Evolutionary conservation across 1,140 invertebrate genomes (phyloP).

Genomic region (Cotesia vestalis): DNA sequence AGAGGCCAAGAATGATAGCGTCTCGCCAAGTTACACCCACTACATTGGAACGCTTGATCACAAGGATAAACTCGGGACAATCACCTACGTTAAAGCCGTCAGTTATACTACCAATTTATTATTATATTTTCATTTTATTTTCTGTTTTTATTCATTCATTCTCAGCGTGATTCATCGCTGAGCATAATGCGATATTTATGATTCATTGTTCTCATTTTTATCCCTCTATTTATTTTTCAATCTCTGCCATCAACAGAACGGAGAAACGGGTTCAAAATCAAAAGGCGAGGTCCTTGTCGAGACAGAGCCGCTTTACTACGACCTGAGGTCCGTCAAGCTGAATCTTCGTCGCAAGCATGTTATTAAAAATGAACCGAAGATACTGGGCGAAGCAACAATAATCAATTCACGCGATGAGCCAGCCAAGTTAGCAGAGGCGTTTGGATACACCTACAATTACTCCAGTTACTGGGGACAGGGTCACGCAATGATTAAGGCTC

Average conservation of each 20-base stretch:
- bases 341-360: slow-evolving; percentile 68
- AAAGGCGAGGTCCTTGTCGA: slow-evolving; percentile 79
- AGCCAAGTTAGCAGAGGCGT: slow-evolving; percentile 72
- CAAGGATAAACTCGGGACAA: slow-evolving; percentile 71
- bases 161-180: background rate
- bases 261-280: slow-evolving; percentile 68
- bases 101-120: slow-evolving; percentile 37
- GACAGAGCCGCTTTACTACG: slow-evolving; percentile 79
- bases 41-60: slow-evolving; percentile 75
- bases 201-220: slow-evolving; percentile 8
- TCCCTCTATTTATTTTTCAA: slow-evolving; percentile 7
- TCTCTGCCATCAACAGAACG: slow-evolving; percentile 56
- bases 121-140: slow-evolving; percentile 26
- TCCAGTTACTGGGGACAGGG: slow-evolving; percentile 80
- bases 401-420: slow-evolving; percentile 69
- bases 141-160: slow-evolving; percentile 1
- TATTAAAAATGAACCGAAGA: slow-evolving; percentile 62
- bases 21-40: slow-evolving; percentile 63
- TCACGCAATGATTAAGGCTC: slow-evolving; percentile 76
- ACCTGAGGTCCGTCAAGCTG: slow-evolving; percentile 73
- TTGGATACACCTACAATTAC: slow-evolving; percentile 75
- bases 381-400: slow-evolving; percentile 71
- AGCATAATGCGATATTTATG: background rate
- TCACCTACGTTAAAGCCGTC: slow-evolving; percentile 72
- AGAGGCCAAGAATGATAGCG: slow-evolving; percentile 34